These are phyloP conservation scores for Portevinia maculata DNA, from an alignment of 2,888 invertebrate genomes.

Conservation along the genomic window DNA sequence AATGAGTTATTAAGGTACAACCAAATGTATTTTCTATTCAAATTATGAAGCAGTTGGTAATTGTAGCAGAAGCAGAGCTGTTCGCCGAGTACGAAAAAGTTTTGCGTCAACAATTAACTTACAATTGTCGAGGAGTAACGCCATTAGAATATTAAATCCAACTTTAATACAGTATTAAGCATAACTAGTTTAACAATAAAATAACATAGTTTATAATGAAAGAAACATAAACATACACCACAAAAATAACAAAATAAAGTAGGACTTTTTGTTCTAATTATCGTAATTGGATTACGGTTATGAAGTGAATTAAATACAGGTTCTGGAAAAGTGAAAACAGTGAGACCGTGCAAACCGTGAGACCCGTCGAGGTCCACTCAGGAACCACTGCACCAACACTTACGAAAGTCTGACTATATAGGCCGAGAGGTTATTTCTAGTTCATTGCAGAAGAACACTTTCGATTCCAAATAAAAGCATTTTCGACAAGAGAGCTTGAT, in stretches of 20 bases:
- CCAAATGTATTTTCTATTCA: constrained; percentile 64
- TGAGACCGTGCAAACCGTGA: too few relatives aligned
- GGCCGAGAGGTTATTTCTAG: too few relatives aligned
- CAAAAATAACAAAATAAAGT: neutral
- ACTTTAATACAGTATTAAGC: constrained; percentile 46
- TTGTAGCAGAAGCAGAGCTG: constrained; percentile 2
- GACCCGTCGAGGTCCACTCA: too few relatives aligned
- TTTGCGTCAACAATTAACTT: constrained; percentile 46
- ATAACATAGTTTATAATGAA: constrained; percentile 36
- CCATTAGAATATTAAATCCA: constrained; percentile 52
- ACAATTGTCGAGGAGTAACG: constrained; percentile 6
- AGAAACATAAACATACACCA: constrained; percentile 16
- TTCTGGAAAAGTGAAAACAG: too few relatives aligned
- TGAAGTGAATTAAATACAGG: neutral
- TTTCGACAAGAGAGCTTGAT: too few relatives aligned
- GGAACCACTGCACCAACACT: too few relatives aligned
- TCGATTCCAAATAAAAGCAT: too few relatives aligned
- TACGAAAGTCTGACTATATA: too few relatives aligned
- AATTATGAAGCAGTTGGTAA: constrained; percentile 42
- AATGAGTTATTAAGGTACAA: constrained; percentile 62
- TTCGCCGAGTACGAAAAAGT: constrained; percentile 37
- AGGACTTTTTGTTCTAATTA: neutral
- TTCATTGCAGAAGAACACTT: too few relatives aligned
- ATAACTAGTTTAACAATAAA: constrained; percentile 52
- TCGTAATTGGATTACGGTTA: constrained; percentile 2